These are phyloP conservation scores for Furcula furcula DNA, from an alignment of 2,888 invertebrate species.

Conservation along the genomic window DNA sequence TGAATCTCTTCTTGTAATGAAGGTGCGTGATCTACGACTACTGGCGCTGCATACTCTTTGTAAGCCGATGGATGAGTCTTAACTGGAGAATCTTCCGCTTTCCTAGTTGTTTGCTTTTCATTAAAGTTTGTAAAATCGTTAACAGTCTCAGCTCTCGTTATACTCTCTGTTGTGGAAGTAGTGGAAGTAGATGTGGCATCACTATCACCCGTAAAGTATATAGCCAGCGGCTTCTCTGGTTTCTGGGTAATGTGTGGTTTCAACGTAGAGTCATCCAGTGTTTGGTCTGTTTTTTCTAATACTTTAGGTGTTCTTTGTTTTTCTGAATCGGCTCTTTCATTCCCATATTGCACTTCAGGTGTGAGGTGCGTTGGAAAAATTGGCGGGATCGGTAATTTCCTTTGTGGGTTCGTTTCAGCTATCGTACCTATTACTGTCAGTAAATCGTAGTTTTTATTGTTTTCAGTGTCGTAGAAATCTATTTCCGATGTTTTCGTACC, in stretches of 20 bases:
- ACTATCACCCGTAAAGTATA: slow-evolving; percentile 60
- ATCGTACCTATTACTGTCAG: slow-evolving; percentile 39
- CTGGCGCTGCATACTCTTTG: slow-evolving; percentile 26
- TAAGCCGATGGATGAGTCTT: slow-evolving; percentile 32
- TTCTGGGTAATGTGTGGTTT: slow-evolving; percentile 74
- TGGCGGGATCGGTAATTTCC: slow-evolving; percentile 55
- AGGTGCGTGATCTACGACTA: slow-evolving; percentile 5
- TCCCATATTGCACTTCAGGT: slow-evolving; percentile 78
- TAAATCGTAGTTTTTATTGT: slow-evolving; percentile 43
- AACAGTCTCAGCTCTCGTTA: slow-evolving; percentile 52
- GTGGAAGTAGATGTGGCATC: slow-evolving; percentile 41
- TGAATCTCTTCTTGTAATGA: slow-evolving; percentile 9
- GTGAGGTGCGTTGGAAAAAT: slow-evolving; percentile 68
- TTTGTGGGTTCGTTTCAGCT: slow-evolving; percentile 38
- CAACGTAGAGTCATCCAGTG: slow-evolving; percentile 55
- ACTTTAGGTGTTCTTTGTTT: slow-evolving; percentile 57
- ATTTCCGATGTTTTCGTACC: slow-evolving; percentile 72
- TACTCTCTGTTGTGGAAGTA: slow-evolving; percentile 45
- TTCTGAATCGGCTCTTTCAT: slow-evolving; percentile 67
- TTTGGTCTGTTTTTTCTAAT: slow-evolving; percentile 37
- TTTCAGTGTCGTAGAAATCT: slow-evolving; percentile 68
- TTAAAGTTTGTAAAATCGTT: slow-evolving; percentile 53
- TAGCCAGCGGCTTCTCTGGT: slow-evolving; percentile 68
- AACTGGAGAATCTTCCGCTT: slow-evolving; percentile 23
- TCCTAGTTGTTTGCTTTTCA: slow-evolving; percentile 42